A percentile compares a stretch with the other conserved stretches of the same genome.
These are phyloP conservation scores for Druceiella hillmani DNA, from an alignment of 2,888 invertebrate genomes.

Conservation along the genomic window DNA sequence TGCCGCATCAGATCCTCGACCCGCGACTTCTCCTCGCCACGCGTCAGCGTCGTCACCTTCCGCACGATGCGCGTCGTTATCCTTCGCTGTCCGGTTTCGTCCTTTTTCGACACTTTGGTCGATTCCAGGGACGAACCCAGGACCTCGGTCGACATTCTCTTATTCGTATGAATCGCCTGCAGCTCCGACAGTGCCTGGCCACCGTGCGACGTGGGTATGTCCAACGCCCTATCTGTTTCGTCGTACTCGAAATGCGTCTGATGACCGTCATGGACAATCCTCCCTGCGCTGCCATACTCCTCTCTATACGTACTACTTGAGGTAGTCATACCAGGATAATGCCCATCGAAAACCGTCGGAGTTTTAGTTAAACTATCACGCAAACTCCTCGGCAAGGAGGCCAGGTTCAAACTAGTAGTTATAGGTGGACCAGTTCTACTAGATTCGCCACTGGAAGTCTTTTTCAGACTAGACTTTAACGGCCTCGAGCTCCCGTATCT, in stretches of 20 bases:
- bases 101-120: conserved; percentile 74
- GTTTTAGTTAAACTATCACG: conserved; percentile 49
- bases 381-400: conserved; percentile 50
- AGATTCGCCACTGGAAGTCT: conserved; percentile 38
- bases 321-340: conserved; percentile 45
- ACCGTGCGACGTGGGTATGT: conserved; percentile 42
- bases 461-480: conserved; percentile 49
- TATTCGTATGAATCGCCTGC: conserved; percentile 76
- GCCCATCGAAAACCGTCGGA: conserved; percentile 47
- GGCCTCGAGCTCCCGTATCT: conserved; percentile 35
- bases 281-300: conserved; percentile 44
- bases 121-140: conserved; percentile 80
- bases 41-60: conserved; percentile 82
- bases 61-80: conserved; percentile 83
- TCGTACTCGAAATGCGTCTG: conserved; percentile 51
- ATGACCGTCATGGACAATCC: conserved; percentile 45
- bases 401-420: conserved; percentile 55
- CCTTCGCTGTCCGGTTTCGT: conserved; percentile 71
- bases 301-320: conserved; percentile 41
- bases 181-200: conserved; percentile 51
- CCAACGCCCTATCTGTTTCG: conserved; percentile 36
- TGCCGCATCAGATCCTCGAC: conserved; percentile 64
- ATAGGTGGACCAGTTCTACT: conserved; percentile 56
- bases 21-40: conserved; percentile 76
- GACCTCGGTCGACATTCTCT: conserved; percentile 78